Conservation (phyloP, 1,140 invertebrate genomes). For the Brachionus rotundiformis region DNA sequence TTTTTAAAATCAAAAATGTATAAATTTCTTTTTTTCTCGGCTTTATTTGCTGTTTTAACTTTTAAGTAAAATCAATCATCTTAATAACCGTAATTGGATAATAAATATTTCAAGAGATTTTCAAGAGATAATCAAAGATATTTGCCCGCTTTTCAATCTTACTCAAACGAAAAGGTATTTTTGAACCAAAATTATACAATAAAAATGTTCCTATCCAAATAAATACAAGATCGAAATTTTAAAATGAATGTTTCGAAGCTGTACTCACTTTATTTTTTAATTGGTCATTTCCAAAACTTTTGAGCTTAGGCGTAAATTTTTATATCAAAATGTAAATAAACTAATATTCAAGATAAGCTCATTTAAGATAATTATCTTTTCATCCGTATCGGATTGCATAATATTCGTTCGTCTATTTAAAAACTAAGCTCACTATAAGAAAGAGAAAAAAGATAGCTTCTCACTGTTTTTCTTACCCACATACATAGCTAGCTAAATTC, state of each 20-base stretch:
- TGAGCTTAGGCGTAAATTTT: neutral
- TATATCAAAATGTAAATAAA: neutral
- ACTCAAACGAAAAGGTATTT: neutral
- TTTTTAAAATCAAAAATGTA: neutral
- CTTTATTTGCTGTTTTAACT: too few relatives aligned
- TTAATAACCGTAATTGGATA: too few relatives aligned
- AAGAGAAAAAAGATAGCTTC: neutral
- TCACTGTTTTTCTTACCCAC: neutral
- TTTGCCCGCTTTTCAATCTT: neutral
- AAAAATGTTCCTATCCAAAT: too few relatives aligned
- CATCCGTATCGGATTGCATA: conserved; percentile 36
- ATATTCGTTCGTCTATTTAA: neutral
- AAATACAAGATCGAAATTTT: too few relatives aligned
- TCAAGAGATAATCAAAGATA: too few relatives aligned
- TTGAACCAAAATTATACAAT: neutral
- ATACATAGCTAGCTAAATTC: neutral
- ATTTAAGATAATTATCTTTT: conserved; percentile 36
- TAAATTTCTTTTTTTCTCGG: neutral
- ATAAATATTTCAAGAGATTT: too few relatives aligned
- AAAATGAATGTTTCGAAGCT: too few relatives aligned
- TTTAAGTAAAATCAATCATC: too few relatives aligned
- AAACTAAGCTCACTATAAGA: neutral
- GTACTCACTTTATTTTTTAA: too few relatives aligned
- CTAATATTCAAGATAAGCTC: conserved; percentile 20
- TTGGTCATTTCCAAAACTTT: neutral